Conservation (phyloP, 2,797 vertebrate species). For the Gobio occitaniae region DNA sequence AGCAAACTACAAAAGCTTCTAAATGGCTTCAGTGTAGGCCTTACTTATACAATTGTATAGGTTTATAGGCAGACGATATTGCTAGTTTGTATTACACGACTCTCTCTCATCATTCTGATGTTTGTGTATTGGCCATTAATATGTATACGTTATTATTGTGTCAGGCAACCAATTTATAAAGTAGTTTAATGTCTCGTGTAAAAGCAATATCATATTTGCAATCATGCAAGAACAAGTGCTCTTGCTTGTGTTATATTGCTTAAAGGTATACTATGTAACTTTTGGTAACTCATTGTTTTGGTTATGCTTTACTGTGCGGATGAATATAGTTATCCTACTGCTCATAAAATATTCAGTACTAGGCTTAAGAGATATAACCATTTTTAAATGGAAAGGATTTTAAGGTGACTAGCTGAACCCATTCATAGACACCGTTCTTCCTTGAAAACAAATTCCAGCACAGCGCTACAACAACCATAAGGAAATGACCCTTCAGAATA, state of each 20-base stretch:
- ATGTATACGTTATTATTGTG: neutral
- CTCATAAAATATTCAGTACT: too few species aligned
- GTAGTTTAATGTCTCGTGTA: neutral
- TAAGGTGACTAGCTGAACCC: too few species aligned
- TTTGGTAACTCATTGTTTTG: too few species aligned
- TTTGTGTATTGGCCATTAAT: neutral
- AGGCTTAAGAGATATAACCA: too few species aligned
- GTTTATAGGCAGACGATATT: slow-evolving; percentile 11
- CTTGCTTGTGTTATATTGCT: neutral
- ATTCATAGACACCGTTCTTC: too few species aligned
- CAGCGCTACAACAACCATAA: too few species aligned
- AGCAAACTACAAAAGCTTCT: slow-evolving; percentile 58
- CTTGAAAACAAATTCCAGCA: too few species aligned
- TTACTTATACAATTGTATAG: slow-evolving; percentile 27
- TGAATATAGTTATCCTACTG: too few species aligned
- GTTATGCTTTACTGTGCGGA: too few species aligned
- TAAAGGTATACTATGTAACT: neutral
- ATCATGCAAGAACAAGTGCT: neutral
- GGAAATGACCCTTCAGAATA: too few species aligned
- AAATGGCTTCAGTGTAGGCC: slow-evolving; percentile 54
- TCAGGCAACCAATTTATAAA: neutral
- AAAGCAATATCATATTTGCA: neutral
- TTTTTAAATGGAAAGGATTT: too few species aligned
- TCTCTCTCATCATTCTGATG: neutral
- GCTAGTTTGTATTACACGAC: neutral